Percentiles rank a stretch among this genome's conserved stretches.
phyloP scores from a whole-genome alignment of 1,140 invertebrate genomes.

The Coboldia fuscipes region DNA sequence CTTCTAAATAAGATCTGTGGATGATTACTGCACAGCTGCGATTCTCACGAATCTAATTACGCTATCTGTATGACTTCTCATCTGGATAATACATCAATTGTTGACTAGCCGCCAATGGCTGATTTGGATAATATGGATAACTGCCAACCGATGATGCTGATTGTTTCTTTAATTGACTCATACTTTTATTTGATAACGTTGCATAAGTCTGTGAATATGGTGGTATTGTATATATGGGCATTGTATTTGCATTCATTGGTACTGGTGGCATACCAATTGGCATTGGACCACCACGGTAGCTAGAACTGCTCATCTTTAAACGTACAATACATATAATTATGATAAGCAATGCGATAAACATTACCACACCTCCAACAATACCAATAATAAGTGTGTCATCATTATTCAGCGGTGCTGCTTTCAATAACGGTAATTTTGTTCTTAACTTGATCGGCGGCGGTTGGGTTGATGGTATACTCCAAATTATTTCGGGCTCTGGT shows the following conservation, averaged over 20 bases:
- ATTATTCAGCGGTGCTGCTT: slow-evolving; percentile 40
- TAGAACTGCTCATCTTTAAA: slow-evolving; percentile 36
- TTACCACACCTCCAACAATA: slow-evolving; percentile 76
- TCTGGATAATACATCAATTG: too few species aligned
- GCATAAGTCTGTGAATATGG: slow-evolving; percentile 27
- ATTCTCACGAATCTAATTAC: too few species aligned
- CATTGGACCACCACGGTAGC: slow-evolving; percentile 36
- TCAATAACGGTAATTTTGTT: slow-evolving; percentile 30
- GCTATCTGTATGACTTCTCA: too few species aligned
- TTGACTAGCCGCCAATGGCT: too few species aligned
- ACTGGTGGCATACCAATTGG: slow-evolving; percentile 29
- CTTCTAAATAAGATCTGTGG: too few species aligned
- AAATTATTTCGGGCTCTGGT: slow-evolving; percentile 65
- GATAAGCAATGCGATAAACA: slow-evolving; percentile 69
- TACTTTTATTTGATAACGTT: slow-evolving; percentile 36
- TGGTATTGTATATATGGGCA: slow-evolving; percentile 24
- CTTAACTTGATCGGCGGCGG: slow-evolving; percentile 28
- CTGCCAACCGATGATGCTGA: too few species aligned
- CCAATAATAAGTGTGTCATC: slow-evolving; percentile 82
- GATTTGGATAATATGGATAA: too few species aligned
- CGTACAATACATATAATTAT: slow-evolving; percentile 73
- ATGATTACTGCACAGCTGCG: too few species aligned
- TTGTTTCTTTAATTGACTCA: too few species aligned
- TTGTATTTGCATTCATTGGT: slow-evolving; percentile 24
- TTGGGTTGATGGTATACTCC: slow-evolving; percentile 51